Evolutionary conservation across 2,797 vertebrate species (phyloP), one percentile per base, ranked within the genome.

Genomic region (Anguilla obscura): DNA sequence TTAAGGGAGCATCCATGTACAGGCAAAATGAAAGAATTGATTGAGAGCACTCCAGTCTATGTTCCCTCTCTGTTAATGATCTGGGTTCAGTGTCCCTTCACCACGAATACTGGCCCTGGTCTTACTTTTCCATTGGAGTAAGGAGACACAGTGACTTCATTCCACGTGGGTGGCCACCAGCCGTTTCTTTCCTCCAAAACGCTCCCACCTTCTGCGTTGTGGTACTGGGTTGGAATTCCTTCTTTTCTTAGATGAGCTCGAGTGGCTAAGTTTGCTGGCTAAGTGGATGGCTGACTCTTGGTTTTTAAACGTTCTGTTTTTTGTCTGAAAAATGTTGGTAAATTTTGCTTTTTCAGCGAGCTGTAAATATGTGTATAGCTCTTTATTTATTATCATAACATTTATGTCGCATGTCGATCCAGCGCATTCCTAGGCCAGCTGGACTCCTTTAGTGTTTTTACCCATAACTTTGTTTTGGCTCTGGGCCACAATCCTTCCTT

Each of bases 241-340:
- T 79, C 36, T 45, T 45, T 3, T 45, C 4, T 12, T 33, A 14
- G 10, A 30, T 30, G 36, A 40, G 33, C 1, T 45, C 12, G 33
- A 76, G 74, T 79, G 74, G 33, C 45, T 79, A 36, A 16, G 33
- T 76, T 40, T 76, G 33, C 36, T 79, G 74, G 14, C 27, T 71
- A 79, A 24, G 36, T 79, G 3, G 71, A 79, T 85, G 84, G 71
- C 80, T 88, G n/a, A 66, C 80, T 71, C 89, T 86, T 91, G 58
- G 91, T 14, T 80, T 69, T 92, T 90, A 80, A 89, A 45, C 48
- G 56, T 80, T 27, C 8, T 69, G 63, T 27, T 69, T 27, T 58
- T 27, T 69, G 63, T 27, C 24, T 69, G 63, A 69, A 27, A 27
- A 8, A 69, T n/a, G 63, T 69, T 74, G 85, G 86, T 86, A 86